Evolutionary conservation across 2,888 invertebrate species (phyloP).

Genomic region (Nomada fabriciana): DNA sequence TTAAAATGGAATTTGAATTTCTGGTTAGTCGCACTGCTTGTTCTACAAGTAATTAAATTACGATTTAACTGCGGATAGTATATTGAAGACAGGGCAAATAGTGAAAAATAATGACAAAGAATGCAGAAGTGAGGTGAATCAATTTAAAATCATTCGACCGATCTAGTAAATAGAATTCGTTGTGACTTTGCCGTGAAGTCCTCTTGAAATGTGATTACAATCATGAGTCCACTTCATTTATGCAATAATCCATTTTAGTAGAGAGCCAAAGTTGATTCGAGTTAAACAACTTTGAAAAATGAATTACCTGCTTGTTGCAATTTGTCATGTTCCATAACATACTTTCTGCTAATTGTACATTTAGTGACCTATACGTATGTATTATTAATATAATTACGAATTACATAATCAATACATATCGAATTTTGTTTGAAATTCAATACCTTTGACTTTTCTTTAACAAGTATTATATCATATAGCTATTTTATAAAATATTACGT

Average conservation of each 20-base stretch:
- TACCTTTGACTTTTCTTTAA: too few species aligned
- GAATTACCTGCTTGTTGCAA: background rate
- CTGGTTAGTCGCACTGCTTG: too few species aligned
- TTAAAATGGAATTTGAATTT: too few species aligned
- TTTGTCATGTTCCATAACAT: background rate
- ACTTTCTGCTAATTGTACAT: constrained; percentile 1
- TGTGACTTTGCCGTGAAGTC: background rate
- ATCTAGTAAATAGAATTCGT: background rate
- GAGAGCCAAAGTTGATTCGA: constrained; percentile 9
- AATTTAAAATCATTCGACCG: background rate
- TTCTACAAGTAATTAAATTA: background rate
- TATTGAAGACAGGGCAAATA: background rate
- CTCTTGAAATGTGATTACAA: background rate
- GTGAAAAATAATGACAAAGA: background rate
- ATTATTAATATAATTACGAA: background rate
- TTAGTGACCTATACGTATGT: background rate
- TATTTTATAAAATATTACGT: too few species aligned
- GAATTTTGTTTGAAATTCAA: too few species aligned
- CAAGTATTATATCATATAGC: too few species aligned
- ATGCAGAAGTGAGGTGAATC: background rate
- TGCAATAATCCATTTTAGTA: background rate
- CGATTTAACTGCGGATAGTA: background rate
- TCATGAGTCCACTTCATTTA: background rate
- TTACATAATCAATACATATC: background rate
- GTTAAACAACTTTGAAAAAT: background rate